Evolutionary conservation across 2,113 vertebrate species (phyloP).

Genomic region (Gymnorhina tibicen): DNA sequence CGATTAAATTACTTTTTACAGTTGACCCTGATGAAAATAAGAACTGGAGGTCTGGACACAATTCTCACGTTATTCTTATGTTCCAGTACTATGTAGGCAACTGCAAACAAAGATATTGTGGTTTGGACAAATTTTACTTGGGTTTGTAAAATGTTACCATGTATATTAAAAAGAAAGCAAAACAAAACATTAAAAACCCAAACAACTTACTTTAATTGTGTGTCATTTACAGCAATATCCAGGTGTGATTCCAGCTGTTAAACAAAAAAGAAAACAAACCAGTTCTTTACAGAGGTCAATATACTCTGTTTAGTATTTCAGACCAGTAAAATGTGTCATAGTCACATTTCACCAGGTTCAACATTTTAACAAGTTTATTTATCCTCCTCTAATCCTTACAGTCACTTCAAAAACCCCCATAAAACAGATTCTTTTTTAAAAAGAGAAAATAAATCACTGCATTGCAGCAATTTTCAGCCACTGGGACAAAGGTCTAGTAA

Average conservation of each 20-base stretch:
- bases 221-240: slow-evolving; percentile 69
- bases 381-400: not conserved
- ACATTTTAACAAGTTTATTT: not conserved
- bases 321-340: not conserved
- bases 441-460: not conserved
- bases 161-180: not conserved
- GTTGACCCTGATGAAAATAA: not conserved
- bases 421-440: not conserved
- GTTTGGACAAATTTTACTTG: not conserved
- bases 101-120: not conserved
- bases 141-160: not conserved
- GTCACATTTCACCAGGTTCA: not conserved
- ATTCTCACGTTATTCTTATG: not conserved
- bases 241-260: slow-evolving; percentile 75
- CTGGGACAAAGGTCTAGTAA: not conserved
- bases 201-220: slow-evolving; percentile 68
- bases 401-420: not conserved
- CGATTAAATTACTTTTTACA: not conserved
- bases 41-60: not conserved
- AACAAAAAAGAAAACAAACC: not conserved
- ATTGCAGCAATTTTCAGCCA: not conserved
- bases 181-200: not conserved
- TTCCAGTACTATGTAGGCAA: not conserved
- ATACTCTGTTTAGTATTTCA: not conserved
- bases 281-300: not conserved